A percentile compares a stretch with the other conserved stretches of the same genome.
Evolutionary conservation across 2,797 vertebrate genomes (phyloP).

Genomic region (Sciaenops ocellatus): DNA sequence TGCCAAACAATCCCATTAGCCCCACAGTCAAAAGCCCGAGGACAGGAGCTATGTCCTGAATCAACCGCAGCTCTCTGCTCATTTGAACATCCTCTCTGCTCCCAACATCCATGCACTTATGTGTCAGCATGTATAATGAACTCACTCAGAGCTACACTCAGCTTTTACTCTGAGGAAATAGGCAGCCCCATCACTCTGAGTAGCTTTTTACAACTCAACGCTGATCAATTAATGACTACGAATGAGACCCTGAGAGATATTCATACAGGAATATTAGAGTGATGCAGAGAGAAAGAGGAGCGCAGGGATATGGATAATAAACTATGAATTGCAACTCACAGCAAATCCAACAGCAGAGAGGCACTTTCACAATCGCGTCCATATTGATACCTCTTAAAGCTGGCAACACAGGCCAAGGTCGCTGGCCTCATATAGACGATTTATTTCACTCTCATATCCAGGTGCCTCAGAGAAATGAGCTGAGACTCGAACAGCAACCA

Average conservation of each 20-base stretch:
- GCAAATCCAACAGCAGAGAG: constrained; percentile 58
- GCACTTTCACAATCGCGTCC: constrained; percentile 50
- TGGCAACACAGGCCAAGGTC: constrained; percentile 60
- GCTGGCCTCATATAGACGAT: constrained; percentile 60
- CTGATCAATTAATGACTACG: constrained; percentile 80
- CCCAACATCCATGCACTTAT: constrained; percentile 69
- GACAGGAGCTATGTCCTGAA: constrained; percentile 60
- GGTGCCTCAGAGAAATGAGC: constrained; percentile 63
- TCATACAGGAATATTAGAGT: constrained; percentile 61
- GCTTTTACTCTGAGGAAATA: constrained; percentile 77
- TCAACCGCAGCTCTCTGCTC: constrained; percentile 62
- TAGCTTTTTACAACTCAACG: constrained; percentile 79
- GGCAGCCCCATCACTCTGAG: constrained; percentile 66
- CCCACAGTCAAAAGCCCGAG: constrained; percentile 48
- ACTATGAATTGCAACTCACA: constrained; percentile 63
- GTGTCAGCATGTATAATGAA: constrained; percentile 81
- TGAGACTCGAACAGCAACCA: constrained; percentile 49
- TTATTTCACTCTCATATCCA: constrained; percentile 63
- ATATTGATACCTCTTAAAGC: constrained; percentile 63
- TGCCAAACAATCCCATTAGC: constrained; percentile 86
- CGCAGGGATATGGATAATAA: constrained; percentile 54
- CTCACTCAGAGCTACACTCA: constrained; percentile 62
- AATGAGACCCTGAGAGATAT: constrained; percentile 68
- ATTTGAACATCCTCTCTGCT: constrained; percentile 62
- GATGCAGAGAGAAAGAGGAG: constrained; percentile 51